Evolutionary conservation across 2,113 vertebrate species (phyloP).

Genomic region (Halichoeres trimaculatus): DNA sequence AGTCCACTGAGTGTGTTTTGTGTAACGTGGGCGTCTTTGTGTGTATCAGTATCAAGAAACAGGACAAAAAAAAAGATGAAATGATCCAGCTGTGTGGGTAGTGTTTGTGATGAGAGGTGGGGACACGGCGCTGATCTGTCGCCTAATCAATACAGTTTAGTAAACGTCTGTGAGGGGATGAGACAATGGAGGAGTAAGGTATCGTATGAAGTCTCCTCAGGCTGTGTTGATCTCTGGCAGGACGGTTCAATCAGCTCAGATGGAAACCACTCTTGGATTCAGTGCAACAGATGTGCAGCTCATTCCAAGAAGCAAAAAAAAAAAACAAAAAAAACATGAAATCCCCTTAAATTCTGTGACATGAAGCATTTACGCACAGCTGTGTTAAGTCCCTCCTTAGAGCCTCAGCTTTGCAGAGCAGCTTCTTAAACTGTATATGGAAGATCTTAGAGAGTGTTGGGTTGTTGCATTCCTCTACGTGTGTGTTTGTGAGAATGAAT

Average conservation of each 20-base stretch:
- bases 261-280: constrained; percentile 26
- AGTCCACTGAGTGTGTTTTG: neutral
- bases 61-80: constrained; percentile 11
- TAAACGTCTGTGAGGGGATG: constrained; percentile 30
- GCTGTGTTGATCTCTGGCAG: constrained; percentile 28
- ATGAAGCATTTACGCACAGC: neutral
- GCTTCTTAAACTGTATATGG: neutral
- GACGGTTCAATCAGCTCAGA: constrained; percentile 15
- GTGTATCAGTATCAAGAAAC: constrained; percentile 25
- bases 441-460: constrained; percentile 3
- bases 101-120: neutral
- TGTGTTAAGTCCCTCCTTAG: constrained; percentile 19
- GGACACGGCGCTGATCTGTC: constrained; percentile 16
- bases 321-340: neutral
- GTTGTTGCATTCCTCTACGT: neutral
- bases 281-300: constrained; percentile 6
- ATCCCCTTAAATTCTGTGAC: too few species aligned
- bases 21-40: neutral
- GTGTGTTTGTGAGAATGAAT: constrained; percentile 10
- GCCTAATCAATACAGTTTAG: constrained; percentile 41
- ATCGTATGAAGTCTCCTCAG: constrained; percentile 37
- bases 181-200: constrained; percentile 42
- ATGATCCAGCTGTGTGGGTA: neutral
- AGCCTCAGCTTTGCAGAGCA: neutral
- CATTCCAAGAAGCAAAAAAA: constrained; percentile 12